These are phyloP conservation scores for Rhinoderma darwinii DNA, from an alignment of 2,113 vertebrate species.

Conservation along the genomic window DNA sequence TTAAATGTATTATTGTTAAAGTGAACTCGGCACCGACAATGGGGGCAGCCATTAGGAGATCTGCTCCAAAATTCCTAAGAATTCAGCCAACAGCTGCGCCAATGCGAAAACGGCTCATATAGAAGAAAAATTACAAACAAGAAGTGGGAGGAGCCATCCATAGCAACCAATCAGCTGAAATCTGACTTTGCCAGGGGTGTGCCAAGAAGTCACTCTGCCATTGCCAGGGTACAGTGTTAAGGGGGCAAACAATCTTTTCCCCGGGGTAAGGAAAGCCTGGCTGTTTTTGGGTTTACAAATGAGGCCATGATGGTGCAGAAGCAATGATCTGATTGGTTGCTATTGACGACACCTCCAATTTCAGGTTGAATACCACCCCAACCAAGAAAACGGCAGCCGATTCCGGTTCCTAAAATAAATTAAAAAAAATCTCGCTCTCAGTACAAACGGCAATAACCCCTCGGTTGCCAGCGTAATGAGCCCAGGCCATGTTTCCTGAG, in stretches of 20 bases:
- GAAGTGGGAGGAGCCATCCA: too few species aligned
- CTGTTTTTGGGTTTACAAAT: background rate
- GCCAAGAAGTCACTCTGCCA: too few species aligned
- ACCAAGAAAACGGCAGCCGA: background rate
- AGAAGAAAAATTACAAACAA: too few species aligned
- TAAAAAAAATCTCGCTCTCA: background rate
- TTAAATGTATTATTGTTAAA: background rate
- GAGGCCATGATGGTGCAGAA: background rate
- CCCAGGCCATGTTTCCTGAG: background rate
- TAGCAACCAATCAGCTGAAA: too few species aligned
- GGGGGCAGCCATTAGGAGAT: background rate
- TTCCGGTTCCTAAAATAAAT: background rate
- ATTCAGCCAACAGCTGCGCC: too few species aligned
- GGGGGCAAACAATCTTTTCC: too few species aligned
- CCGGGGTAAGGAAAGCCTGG: too few species aligned
- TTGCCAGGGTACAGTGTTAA: too few species aligned
- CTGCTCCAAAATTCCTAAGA: background rate
- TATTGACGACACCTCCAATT: background rate
- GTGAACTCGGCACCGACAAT: background rate
- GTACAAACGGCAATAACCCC: background rate
- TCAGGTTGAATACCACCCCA: background rate
- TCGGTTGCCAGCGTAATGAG: background rate
- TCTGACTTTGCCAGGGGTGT: too few species aligned
- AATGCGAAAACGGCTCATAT: too few species aligned
- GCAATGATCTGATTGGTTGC: background rate